Evolutionary conservation across 1,140 invertebrate species (phyloP).

Genomic region (Anadara kagoshimensis): DNA sequence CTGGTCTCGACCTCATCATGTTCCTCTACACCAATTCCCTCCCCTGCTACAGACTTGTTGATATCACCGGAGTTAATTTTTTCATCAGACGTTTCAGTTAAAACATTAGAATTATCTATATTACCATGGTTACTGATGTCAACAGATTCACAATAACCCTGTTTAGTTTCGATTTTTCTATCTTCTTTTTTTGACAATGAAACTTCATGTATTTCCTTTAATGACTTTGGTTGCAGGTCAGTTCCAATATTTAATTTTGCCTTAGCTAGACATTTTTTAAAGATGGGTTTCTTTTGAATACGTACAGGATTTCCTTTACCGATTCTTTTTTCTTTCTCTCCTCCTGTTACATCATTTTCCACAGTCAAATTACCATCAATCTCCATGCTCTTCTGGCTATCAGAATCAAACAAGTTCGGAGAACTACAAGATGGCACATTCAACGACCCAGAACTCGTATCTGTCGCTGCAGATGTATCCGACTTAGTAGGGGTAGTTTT

Average conservation of each 20-base stretch:
- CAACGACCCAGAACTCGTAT: background rate
- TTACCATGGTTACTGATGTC: background rate
- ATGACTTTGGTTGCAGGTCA: background rate
- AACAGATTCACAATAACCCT: background rate
- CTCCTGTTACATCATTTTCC: background rate
- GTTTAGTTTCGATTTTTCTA: background rate
- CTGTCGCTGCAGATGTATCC: background rate
- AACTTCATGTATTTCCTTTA: background rate
- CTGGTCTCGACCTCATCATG: background rate
- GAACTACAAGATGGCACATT: background rate
- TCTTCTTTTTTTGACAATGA: slow-evolving; percentile 13
- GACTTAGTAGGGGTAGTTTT: background rate
- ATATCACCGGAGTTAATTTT: too few species aligned
- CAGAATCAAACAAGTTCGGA: slow-evolving; percentile 5
- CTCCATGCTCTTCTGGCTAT: background rate
- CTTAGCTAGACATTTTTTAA: background rate
- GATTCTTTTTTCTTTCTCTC: background rate
- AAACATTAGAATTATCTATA: background rate
- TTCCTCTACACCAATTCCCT: too few species aligned
- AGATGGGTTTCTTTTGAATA: slow-evolving; percentile 4
- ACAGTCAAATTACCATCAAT: background rate
- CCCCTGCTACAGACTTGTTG: too few species aligned
- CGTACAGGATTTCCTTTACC: background rate
- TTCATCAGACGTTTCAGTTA: too few species aligned
- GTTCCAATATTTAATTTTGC: background rate